Conservation (phyloP, 64 coral and sea anemone species). For the Orbicella faveolata region DNA sequence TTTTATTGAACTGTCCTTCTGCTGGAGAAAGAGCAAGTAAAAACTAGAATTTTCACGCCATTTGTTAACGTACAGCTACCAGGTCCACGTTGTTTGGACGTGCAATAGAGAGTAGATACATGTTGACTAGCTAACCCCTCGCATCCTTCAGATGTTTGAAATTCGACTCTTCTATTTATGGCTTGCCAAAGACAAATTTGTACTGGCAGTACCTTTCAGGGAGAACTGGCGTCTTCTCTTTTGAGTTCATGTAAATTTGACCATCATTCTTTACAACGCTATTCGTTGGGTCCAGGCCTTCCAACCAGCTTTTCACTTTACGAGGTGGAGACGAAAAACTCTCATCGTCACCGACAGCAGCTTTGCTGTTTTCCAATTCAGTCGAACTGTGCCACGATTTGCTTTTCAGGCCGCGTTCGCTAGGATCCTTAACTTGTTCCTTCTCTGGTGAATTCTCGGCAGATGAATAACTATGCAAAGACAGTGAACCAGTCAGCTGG, state of each 20-base stretch:
- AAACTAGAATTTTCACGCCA: no score
- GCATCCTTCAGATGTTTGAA: background rate
- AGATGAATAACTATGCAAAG: slow-evolving; percentile 50
- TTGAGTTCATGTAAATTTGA: background rate
- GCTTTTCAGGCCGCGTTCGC: background rate
- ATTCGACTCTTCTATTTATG: no score
- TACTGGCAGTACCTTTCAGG: background rate
- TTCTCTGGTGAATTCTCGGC: slow-evolving; percentile 15
- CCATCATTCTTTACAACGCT: background rate
- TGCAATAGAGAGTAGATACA: no score
- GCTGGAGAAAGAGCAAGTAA: no score
- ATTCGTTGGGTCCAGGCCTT: slow-evolving; percentile 12
- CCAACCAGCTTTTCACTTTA: slow-evolving; percentile 44
- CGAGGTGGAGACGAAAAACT: slow-evolving; percentile 21
- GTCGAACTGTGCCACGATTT: slow-evolving; percentile 37
- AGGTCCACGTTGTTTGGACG: no score
- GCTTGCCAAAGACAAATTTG: background rate
- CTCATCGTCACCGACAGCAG: background rate
- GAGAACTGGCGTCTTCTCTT: background rate
- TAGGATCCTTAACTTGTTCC: background rate
- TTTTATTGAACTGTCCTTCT: no score
- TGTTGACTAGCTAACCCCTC: background rate
- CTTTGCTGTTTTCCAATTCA: slow-evolving; percentile 12
- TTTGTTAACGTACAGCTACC: no score
- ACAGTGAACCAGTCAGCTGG: slow-evolving; percentile 42